Base-by-base conservation (phyloP, 2,113 vertebrate species). In the Perccottus glenii region DNA sequence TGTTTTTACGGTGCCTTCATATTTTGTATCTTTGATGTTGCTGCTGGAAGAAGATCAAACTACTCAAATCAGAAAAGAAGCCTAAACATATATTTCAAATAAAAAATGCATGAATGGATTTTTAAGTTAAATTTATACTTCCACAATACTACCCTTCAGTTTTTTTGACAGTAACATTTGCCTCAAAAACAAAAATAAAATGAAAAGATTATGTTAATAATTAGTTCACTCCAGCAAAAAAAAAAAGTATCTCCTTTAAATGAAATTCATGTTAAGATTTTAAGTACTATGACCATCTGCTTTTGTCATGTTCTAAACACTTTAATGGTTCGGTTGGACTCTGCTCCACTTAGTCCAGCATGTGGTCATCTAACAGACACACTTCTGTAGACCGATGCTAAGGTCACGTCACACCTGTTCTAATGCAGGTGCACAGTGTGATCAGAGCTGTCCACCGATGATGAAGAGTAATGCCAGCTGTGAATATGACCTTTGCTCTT, bases 21-120 rank as follows among this genome's bases (percentile, higher is more conserved):
- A 36, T 16, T 9, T 58, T 11, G 50, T 55, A 14, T 55, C 52
- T 55, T 55, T 55, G 52, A 53, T 35, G 51, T 11, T 32, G 11
- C 16, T 32, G 11, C 16, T 14, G n/a, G 33, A 55, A 36, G 14
- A 12, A 6, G 11, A 12, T 55, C n/a, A n/a, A 36, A 15, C 33
- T n/a, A 32, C n/a, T 38, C 7, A 4, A 4, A 12, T 38, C 11
- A 12, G 1, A 53, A 27, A 55, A 7, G 19, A 27, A 3, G 19
- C 19, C 19, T 27, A 27, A 27, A 27, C 19, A 27, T 3, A 27
- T 27, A 27, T 27, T 27, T 27, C 19, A 27, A 27, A 27, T 27
- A 3, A 27, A 27, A 27, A 27, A 27, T 27, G 19, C 19, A 27
- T 27, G 19, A 27, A 27, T 27, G 19, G 19, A 27, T 27, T 27